Evolutionary conservation across 2,888 invertebrate species (phyloP).

Genomic region (Lordiphosa fenestrarum): DNA sequence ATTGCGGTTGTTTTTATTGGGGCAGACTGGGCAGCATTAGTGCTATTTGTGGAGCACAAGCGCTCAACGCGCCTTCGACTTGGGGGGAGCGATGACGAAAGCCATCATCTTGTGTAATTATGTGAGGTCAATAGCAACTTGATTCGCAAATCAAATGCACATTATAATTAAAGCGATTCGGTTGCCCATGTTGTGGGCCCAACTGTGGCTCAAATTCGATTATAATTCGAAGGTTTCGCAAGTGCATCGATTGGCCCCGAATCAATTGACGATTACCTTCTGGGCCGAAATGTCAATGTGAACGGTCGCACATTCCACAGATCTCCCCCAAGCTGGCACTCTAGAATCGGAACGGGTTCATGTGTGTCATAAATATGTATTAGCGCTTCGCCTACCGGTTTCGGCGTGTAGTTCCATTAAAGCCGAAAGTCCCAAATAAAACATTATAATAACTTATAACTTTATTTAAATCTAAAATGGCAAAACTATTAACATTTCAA

Average conservation of each 20-base stretch:
- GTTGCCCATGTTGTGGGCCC: slow-evolving; percentile 5
- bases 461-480: slow-evolving; percentile 5
- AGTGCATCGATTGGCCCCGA: slow-evolving; percentile 11
- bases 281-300: slow-evolving; percentile 1
- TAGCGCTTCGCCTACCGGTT: slow-evolving; percentile 14
- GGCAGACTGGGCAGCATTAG: slow-evolving; percentile 24
- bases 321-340: not conserved
- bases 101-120: slow-evolving; percentile 45
- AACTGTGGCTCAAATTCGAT: slow-evolving; percentile 12
- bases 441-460: slow-evolving; percentile 8
- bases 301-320: not conserved
- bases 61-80: slow-evolving; percentile 1
- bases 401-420: slow-evolving; percentile 8
- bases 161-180: slow-evolving; percentile 49
- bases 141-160: slow-evolving; percentile 60
- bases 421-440: slow-evolving; percentile 2
- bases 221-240: slow-evolving; percentile 9
- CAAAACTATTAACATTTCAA: slow-evolving; percentile 9
- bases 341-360: slow-evolving; percentile 10
- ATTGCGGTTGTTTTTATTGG: slow-evolving; percentile 39
- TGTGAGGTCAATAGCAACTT: slow-evolving; percentile 44
- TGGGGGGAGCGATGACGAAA: slow-evolving; percentile 12
- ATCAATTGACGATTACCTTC: slow-evolving; percentile 6
- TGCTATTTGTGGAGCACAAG: slow-evolving; percentile 20
- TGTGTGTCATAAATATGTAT: slow-evolving; percentile 15